Evolutionary conservation across 2,797 vertebrate species (phyloP), one percentile per base, ranked within the genome.

Genomic region (Danio kyathit): DNA sequence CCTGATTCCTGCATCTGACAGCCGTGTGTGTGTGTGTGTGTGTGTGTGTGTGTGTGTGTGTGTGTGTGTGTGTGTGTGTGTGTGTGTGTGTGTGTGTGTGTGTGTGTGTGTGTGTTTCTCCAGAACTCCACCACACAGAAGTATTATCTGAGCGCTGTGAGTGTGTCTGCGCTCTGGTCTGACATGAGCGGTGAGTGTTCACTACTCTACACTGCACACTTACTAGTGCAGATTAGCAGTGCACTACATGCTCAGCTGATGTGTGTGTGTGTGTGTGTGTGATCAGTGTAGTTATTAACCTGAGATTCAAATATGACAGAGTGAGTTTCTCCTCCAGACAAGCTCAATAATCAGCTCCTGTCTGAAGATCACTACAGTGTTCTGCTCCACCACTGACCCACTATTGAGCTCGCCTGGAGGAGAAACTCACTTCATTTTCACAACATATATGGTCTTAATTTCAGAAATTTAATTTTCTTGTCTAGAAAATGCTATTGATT

Each of bases 41-140:
- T 13, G 12, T 48, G 2, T 13, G 10, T 52, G 10, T 52, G 81
- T 82, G 73, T 17, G 49, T 75, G 12, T 48, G 2, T 13, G 10
- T 52, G 10, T 52, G 29, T 1, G 29, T 29, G 29, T 29, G 29
- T 29, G 1, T 29, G 29, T 29, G 29, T 29, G 29, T n/a, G n/a
- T n/a, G n/a, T n/a, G n/a, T n/a, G 29, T 1, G 29, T 29, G 29
- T 29, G 29, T 29, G 1, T 29, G 29, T 29, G 29, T 29, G 29
- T 13, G 12, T 48, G 2, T 13, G 10, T 52, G 10, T 52, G 81
- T 82, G 73, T 17, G 49, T 75, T 11, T 79, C 65, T 86, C 44
- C 88, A 95, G 94, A 95, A 95, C 76, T 51, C 85, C 6, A 94
- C 93, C 0, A 84, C 91, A 63, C 90, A 52, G 5, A 94, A 90